phyloP scores from a whole-genome alignment of 2,113 vertebrate genomes.

The Phycodurus eques region DNA sequence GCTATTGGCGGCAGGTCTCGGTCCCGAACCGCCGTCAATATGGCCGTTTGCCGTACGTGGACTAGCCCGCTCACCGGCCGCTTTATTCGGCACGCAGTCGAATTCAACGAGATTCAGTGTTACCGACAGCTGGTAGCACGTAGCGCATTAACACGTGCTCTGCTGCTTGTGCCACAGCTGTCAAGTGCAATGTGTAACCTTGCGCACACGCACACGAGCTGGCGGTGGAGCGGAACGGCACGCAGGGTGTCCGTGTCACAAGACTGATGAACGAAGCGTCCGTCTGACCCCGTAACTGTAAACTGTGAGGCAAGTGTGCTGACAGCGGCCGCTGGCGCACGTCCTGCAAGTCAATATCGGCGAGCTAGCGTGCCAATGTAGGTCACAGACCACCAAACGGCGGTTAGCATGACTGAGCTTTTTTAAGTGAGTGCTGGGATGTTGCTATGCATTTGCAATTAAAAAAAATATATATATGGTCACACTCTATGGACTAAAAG shows the following conservation, averaged over 20 bases:
- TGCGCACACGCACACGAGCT: slow-evolving; percentile 2
- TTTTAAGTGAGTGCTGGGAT: not conserved
- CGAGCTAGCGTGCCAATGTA: slow-evolving; percentile 22
- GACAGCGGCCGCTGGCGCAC: slow-evolving; percentile 25
- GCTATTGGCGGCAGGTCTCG: too few relatives aligned
- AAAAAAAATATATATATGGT: not conserved
- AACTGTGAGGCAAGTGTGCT: slow-evolving; percentile 52
- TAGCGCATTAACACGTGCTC: not conserved
- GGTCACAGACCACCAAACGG: slow-evolving; percentile 32
- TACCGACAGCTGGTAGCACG: slow-evolving; percentile 2
- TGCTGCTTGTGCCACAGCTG: not conserved
- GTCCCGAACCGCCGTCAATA: too few relatives aligned
- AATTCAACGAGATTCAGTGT: not conserved
- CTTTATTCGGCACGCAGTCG: too few relatives aligned
- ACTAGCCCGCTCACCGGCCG: too few relatives aligned
- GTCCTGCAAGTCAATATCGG: slow-evolving; percentile 18
- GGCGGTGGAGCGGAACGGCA: slow-evolving; percentile 1
- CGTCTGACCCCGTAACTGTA: slow-evolving; percentile 62
- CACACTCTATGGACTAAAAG: not conserved
- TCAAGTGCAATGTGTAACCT: not conserved
- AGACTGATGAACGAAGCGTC: slow-evolving; percentile 34
- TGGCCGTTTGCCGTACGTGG: too few relatives aligned
- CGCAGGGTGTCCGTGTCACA: slow-evolving; percentile 42
- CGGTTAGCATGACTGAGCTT: not conserved
- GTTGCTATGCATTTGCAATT: not conserved